A percentile compares a stretch with the other conserved stretches of the same genome.
These are phyloP conservation scores for Dasysyrphus albostriatus DNA, from an alignment of 2,888 invertebrate genomes.

Conservation along the genomic window DNA sequence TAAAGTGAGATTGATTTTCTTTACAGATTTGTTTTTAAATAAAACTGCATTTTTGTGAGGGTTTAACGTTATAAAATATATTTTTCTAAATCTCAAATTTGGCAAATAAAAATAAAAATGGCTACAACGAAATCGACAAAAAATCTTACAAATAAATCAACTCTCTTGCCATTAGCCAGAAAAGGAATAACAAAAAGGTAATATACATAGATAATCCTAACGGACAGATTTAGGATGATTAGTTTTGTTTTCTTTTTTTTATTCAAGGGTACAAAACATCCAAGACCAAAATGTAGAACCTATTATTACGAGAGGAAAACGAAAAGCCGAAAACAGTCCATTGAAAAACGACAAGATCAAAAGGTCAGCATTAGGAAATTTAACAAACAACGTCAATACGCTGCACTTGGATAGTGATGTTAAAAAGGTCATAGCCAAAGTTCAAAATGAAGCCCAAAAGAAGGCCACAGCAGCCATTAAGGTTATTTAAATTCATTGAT, in stretches of 20 bases:
- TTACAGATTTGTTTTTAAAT: conserved; percentile 33
- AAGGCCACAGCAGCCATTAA: conserved; percentile 44
- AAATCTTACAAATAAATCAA: conserved; percentile 78
- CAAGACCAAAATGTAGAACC: conserved; percentile 81
- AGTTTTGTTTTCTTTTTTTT: not conserved
- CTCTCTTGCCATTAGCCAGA: conserved; percentile 79
- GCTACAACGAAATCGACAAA: conserved; percentile 82
- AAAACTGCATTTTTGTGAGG: conserved; percentile 23
- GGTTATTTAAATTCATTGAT: conserved; percentile 19
- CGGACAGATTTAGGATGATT: not conserved
- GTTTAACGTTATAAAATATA: conserved; percentile 4
- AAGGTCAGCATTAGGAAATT: conserved; percentile 93
- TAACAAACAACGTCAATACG: conserved; percentile 87
- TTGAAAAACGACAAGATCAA: conserved; percentile 90
- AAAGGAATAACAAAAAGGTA: conserved; percentile 79
- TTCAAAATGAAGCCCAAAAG: conserved; percentile 77
- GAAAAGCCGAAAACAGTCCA: conserved; percentile 93
- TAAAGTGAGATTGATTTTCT: not conserved
- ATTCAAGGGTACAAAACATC: conserved; percentile 76
- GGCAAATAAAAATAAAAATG: conserved; percentile 77
- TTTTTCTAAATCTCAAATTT: conserved; percentile 3
- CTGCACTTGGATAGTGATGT: conserved; percentile 82
- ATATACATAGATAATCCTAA: not conserved
- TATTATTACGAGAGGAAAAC: conserved; percentile 85
- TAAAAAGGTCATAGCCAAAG: conserved; percentile 80